Percentiles rank a stretch among this genome's conserved stretches.
Evolutionary conservation across 2,888 invertebrate species (phyloP).

Genomic region (Camponotus fellah): DNA sequence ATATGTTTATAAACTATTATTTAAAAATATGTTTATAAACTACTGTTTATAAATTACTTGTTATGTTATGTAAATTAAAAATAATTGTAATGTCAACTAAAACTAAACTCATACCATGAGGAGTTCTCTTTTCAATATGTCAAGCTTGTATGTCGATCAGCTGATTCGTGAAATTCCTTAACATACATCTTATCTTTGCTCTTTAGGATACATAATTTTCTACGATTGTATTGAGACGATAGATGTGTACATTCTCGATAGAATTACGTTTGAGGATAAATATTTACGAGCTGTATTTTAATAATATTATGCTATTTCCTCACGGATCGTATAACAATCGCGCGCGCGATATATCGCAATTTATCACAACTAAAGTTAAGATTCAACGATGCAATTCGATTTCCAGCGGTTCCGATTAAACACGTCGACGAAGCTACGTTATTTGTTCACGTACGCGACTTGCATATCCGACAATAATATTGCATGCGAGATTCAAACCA

Average conservation of each 20-base stretch:
- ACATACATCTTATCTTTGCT: neutral
- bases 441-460: slow-evolving; percentile 33
- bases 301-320: slow-evolving; percentile 9
- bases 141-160: neutral
- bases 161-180: neutral
- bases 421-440: slow-evolving; percentile 27
- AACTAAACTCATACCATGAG: slow-evolving; percentile 2
- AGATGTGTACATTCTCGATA: slow-evolving; percentile 13
- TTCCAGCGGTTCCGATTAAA: slow-evolving; percentile 34
- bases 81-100: too few relatives aligned
- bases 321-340: neutral
- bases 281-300: slow-evolving; percentile 19
- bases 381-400: slow-evolving; percentile 35
- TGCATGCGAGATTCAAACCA: neutral
- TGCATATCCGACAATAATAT: neutral
- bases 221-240: neutral
- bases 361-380: slow-evolving; percentile 40
- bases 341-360: neutral
- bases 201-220: neutral
- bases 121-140: slow-evolving; percentile 65
- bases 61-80: neutral
- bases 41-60: neutral
- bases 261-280: slow-evolving; percentile 10
- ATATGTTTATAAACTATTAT: neutral
- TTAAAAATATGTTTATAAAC: neutral